Conservation (phyloP, 2,888 invertebrate genomes). For the Zonitis immaculata region DNA sequence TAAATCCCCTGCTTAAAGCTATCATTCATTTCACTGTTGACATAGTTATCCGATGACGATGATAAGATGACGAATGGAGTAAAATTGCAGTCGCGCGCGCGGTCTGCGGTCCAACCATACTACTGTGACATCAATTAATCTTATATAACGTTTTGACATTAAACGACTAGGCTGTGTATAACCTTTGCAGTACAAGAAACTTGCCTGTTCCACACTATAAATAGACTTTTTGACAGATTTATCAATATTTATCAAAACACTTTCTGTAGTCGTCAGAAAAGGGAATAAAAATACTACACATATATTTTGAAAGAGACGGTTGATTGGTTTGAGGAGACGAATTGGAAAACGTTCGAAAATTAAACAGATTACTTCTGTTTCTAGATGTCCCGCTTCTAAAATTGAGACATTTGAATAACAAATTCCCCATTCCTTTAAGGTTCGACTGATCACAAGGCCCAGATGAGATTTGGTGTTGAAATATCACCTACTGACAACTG, state of each 20-base stretch:
- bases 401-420: background rate
- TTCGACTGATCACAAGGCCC: background rate
- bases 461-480: too few relatives aligned
- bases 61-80: slow-evolving; percentile 36
- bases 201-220: slow-evolving; percentile 30
- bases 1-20: too few relatives aligned
- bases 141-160: slow-evolving; percentile 29
- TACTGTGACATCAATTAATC: slow-evolving; percentile 37
- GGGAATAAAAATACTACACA: background rate
- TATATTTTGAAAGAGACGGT: background rate
- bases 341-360: background rate
- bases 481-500: too few relatives aligned
- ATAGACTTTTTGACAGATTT: slow-evolving; percentile 36
- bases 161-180: slow-evolving; percentile 31
- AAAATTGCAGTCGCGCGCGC: slow-evolving; percentile 28
- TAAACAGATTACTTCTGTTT: background rate
- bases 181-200: slow-evolving; percentile 32
- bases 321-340: too few relatives aligned
- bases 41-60: slow-evolving; percentile 17
- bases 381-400: background rate
- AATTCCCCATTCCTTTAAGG: background rate
- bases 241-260: slow-evolving; percentile 25
- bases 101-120: slow-evolving; percentile 30
- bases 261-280: background rate
- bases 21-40: slow-evolving; percentile 26